Conservation (phyloP, 23 tunicate species). For the Clavelina lepadiformis region DNA sequence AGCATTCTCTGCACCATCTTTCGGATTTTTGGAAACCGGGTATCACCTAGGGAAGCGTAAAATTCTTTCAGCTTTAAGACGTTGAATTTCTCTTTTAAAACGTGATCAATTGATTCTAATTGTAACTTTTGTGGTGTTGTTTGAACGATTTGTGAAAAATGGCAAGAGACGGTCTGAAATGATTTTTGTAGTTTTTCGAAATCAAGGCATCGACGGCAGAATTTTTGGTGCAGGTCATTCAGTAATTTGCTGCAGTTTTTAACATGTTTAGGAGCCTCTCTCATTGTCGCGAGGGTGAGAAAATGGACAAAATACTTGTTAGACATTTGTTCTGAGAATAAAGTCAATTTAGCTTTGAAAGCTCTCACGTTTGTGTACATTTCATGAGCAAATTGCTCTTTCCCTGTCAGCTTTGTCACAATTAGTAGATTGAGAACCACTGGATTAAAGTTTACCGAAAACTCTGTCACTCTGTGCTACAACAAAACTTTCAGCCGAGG, state of each 20-base stretch:
- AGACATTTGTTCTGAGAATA: conserved; percentile 8
- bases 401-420: no score
- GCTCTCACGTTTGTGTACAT: not conserved
- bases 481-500: no score
- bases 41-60: no score
- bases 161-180: not conserved
- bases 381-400: conserved; percentile 5
- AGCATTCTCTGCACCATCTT: no score
- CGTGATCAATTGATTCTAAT: no score
- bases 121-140: conserved; percentile 5
- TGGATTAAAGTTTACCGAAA: no score
- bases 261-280: conserved; percentile 9
- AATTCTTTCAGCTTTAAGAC: no score
- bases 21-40: no score
- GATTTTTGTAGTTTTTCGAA: conserved; percentile 1
- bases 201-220: conserved; percentile 1
- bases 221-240: conserved; percentile 5
- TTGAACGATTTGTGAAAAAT: not conserved
- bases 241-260: conserved; percentile 6
- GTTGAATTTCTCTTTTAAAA: no score
- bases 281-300: not conserved
- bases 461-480: no score
- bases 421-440: no score
- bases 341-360: not conserved
- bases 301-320: conserved; percentile 3